Evolutionary conservation across 2,113 vertebrate genomes (phyloP).

Genomic region (Psephotus haematonotus): DNA sequence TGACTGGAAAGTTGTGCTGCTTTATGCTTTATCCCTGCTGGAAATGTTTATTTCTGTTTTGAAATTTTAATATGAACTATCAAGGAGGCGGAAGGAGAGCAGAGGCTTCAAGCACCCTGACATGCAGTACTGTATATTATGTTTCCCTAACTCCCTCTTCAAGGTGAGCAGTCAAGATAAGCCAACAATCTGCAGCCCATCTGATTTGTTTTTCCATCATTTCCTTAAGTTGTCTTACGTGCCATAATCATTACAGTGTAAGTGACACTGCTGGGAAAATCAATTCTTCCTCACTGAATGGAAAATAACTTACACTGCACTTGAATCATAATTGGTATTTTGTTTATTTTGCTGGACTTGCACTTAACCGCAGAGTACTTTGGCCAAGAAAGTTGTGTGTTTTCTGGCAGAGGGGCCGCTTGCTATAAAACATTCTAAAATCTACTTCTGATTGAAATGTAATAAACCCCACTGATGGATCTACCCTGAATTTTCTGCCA

Average conservation of each 20-base stretch:
- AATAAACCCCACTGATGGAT: conserved; percentile 57
- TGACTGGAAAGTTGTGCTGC: neutral
- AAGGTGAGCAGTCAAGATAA: conserved; percentile 57
- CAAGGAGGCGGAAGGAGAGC: neutral
- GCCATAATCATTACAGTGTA: conserved; percentile 62
- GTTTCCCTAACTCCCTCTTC: conserved; percentile 29
- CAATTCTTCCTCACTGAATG: conserved; percentile 60
- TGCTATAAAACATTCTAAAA: conserved; percentile 3
- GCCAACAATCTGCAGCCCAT: neutral
- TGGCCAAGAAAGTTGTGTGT: neutral
- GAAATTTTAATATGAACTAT: neutral
- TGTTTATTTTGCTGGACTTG: conserved; percentile 46
- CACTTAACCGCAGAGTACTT: conserved; percentile 3
- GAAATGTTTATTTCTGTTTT: neutral
- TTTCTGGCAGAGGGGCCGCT: neutral
- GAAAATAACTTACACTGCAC: conserved; percentile 23
- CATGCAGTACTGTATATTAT: neutral
- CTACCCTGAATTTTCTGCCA: conserved; percentile 41
- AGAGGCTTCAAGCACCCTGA: neutral
- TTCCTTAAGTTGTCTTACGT: conserved; percentile 54
- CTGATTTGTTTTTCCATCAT: conserved; percentile 55
- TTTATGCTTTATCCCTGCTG: neutral
- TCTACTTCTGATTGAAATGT: neutral
- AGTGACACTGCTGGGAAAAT: conserved; percentile 67
- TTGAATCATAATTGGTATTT: conserved; percentile 58